Evolutionary conservation across 2,797 vertebrate species (phyloP), one percentile per base, ranked within the genome.

Genomic region (Valencia hispanica): DNA sequence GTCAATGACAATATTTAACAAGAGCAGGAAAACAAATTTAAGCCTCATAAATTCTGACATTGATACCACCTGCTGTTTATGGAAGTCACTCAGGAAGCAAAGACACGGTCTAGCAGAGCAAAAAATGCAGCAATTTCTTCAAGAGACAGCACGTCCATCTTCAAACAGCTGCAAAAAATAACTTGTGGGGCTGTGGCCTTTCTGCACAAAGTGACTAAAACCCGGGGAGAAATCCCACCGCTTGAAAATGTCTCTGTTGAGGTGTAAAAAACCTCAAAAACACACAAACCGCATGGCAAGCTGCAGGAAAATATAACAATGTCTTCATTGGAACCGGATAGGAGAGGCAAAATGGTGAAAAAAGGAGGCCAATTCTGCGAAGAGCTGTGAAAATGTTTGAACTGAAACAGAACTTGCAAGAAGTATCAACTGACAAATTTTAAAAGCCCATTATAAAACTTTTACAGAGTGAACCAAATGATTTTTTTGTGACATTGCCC

Each of bases 41-140:
- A 84, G 73, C 74, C 65, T 82, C 32, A 39, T 82, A 69, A 82
- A 84, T 32, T 78, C 81, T 70, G 79, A 78, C 81, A 55, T 73
- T 90, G 81, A 88, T 86, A 88, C 89, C 84, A 89, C 72, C 88
- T 79, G 84, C 83, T 88, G 83, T 63, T 81, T 71, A 59, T 79
- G 41, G 1, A 18, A 75, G 79, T 27, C n/a, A 25, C 81, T 82
- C 70, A 14, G 70, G 18, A 47, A 83, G 71, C 53, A 80, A 72
- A 57, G 83, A 80, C 45, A 53, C 68, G 77, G 82, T 84, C 89
- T 83, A 87, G n/a, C 81, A 30, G 89, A 90, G 86, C 88, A 89
- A 80, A 68, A 89, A 88, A 92, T 86, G 68, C 80, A 61, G 77
- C 84, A 79, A 91, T 92, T 65, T 39, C 34, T 65, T 65, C 34